Evolutionary conservation across 2,888 invertebrate species (phyloP).

Genomic region (Diarsia mendica): DNA sequence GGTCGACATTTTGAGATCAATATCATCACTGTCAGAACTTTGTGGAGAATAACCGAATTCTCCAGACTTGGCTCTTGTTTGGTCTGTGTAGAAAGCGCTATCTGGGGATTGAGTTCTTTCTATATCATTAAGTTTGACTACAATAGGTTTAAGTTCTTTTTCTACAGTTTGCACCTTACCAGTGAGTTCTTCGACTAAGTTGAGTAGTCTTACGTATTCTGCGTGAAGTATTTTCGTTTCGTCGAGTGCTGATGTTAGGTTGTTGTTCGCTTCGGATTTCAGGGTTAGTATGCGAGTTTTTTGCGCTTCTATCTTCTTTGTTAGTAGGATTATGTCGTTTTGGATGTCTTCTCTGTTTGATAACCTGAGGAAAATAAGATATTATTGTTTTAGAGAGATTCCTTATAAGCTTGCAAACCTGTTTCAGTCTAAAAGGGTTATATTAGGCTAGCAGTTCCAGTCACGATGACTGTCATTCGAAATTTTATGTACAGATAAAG

Average conservation of each 20-base stretch:
- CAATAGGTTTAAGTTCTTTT: constrained; percentile 90
- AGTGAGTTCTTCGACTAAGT: constrained; percentile 92
- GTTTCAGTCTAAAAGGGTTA: neutral
- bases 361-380: constrained; percentile 84
- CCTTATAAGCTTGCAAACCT: neutral
- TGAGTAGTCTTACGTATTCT: constrained; percentile 88
- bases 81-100: constrained; percentile 90
- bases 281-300: constrained; percentile 91
- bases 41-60: constrained; percentile 88
- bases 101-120: constrained; percentile 87
- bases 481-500: neutral
- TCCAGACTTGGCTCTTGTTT: constrained; percentile 87
- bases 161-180: constrained; percentile 92
- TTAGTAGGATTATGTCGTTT: constrained; percentile 92
- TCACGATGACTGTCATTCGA: neutral
- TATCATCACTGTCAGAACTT: constrained; percentile 86
- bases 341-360: constrained; percentile 96
- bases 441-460: neutral
- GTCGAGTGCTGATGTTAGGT: constrained; percentile 92
- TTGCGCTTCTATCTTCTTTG: constrained; percentile 92
- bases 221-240: constrained; percentile 93
- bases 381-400: neutral
- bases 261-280: constrained; percentile 92
- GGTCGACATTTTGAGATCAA: constrained; percentile 80
- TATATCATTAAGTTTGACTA: constrained; percentile 82